Evolutionary conservation across 2,113 vertebrate species (phyloP).

Genomic region (Ammodytes dubius): DNA sequence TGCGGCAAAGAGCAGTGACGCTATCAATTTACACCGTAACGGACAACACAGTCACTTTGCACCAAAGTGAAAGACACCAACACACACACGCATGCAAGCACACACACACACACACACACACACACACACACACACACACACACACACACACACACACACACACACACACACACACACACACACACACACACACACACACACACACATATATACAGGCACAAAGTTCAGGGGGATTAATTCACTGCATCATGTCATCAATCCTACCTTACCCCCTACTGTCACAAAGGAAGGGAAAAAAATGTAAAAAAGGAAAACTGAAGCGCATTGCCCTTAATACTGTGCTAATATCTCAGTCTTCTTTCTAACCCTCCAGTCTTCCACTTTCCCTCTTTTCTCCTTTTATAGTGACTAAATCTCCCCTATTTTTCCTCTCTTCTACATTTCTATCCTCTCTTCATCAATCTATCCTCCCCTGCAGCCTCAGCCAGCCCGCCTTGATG

Average conservation of each 20-base stretch:
- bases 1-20: slow-evolving; percentile 74
- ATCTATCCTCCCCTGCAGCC: slow-evolving; percentile 71
- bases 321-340: slow-evolving; percentile 17
- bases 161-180: slow-evolving; percentile 43
- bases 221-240: slow-evolving; percentile 74
- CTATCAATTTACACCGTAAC: slow-evolving; percentile 81
- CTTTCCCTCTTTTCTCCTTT: slow-evolving; percentile 22
- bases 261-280: slow-evolving; percentile 61
- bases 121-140: slow-evolving; percentile 56
- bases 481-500: slow-evolving; percentile 87
- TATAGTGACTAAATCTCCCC: slow-evolving; percentile 30
- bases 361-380: not conserved
- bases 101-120: slow-evolving; percentile 43
- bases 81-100: slow-evolving; percentile 21
- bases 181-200: slow-evolving; percentile 56
- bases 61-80: slow-evolving; percentile 76
- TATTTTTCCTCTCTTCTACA: slow-evolving; percentile 53
- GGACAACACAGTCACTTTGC: slow-evolving; percentile 78
- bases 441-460: slow-evolving; percentile 65
- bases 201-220: slow-evolving; percentile 42
- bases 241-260: slow-evolving; percentile 75
- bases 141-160: slow-evolving; percentile 34
- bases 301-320: slow-evolving; percentile 38
- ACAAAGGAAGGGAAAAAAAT: slow-evolving; percentile 47
- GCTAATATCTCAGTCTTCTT: slow-evolving; percentile 18